Evolutionary conservation across 2,797 vertebrate species (phyloP).

Genomic region (Astyanax mexicanus): DNA sequence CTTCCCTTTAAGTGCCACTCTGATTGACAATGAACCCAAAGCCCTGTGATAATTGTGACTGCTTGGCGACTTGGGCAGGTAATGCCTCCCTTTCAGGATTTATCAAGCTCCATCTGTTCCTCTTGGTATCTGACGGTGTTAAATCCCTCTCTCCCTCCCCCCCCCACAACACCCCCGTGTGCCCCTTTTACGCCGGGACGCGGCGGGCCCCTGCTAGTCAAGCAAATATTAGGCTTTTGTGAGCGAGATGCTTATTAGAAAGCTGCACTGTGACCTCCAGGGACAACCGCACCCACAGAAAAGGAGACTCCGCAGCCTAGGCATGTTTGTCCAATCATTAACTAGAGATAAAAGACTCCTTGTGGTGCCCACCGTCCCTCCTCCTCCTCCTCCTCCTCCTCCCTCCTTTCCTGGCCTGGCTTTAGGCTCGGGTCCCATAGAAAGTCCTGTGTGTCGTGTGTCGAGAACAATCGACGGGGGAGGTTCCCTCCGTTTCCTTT

Average conservation of each 20-base stretch:
- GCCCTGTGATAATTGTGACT: slow-evolving; percentile 90
- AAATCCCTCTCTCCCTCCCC: slow-evolving; percentile 64
- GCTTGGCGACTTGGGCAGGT: slow-evolving; percentile 88
- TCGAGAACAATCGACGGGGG: slow-evolving; percentile 68
- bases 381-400: slow-evolving; percentile 32
- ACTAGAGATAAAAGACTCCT: slow-evolving; percentile 83
- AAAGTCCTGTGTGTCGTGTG: slow-evolving; percentile 64
- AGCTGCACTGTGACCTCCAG: slow-evolving; percentile 70
- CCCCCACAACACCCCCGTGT: slow-evolving; percentile 23
- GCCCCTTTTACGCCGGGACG: slow-evolving; percentile 60
- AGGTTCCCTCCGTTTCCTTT: slow-evolving; percentile 41
- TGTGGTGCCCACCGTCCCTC: slow-evolving; percentile 58
- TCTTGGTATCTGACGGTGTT: slow-evolving; percentile 71
- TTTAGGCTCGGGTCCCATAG: slow-evolving; percentile 54
- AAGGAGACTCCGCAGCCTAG: slow-evolving; percentile 60
- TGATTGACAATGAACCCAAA: slow-evolving; percentile 94
- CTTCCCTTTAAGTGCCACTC: slow-evolving; percentile 87
- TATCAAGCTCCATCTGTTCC: slow-evolving; percentile 90
- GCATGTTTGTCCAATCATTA: slow-evolving; percentile 83
- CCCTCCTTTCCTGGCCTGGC: slow-evolving; percentile 32
- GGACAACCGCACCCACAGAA: slow-evolving; percentile 77
- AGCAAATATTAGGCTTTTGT: slow-evolving; percentile 81
- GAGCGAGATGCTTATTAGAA: slow-evolving; percentile 76
- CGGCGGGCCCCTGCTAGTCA: slow-evolving; percentile 70
- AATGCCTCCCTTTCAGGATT: slow-evolving; percentile 90